A percentile compares a stretch with the other conserved stretches of the same genome.
These are phyloP conservation scores for Suillia variegata DNA, from an alignment of 2,888 invertebrate genomes.

Conservation along the genomic window DNA sequence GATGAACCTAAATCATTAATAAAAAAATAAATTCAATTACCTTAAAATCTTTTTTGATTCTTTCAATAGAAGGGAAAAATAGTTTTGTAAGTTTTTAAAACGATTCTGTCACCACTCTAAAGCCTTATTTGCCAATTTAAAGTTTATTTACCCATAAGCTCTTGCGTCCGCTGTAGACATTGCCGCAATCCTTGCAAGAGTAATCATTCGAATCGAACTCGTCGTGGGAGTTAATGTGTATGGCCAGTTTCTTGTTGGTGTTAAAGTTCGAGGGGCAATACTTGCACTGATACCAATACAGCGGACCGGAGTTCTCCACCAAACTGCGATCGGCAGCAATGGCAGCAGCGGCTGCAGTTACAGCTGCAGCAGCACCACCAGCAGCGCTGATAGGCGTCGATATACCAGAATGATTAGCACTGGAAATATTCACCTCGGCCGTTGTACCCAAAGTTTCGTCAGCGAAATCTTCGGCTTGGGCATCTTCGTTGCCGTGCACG, in stretches of 20 bases:
- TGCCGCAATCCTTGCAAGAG: constrained; percentile 62
- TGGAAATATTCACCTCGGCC: no score
- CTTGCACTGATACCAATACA: constrained; percentile 61
- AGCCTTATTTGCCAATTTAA: constrained; percentile 16
- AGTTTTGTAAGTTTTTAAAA: no score
- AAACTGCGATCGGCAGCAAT: constrained; percentile 10
- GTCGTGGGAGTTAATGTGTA: constrained; percentile 61
- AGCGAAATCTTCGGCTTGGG: constrained; percentile 33
- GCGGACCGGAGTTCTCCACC: constrained; percentile 27
- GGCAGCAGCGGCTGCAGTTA: no score
- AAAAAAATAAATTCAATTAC: not conserved
- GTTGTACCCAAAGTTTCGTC: constrained; percentile 17
- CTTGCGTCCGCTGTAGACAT: constrained; percentile 60
- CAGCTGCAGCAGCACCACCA: constrained; percentile 17
- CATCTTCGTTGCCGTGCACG: constrained; percentile 47
- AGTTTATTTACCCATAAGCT: constrained; percentile 62
- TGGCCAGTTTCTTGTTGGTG: constrained; percentile 60
- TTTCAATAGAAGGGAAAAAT: no score
- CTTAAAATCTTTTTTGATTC: no score
- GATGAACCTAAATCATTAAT: constrained; percentile 49
- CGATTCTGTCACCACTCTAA: no score
- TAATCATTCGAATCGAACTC: constrained; percentile 61
- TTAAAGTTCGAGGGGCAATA: constrained; percentile 61
- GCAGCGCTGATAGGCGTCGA: constrained; percentile 27
- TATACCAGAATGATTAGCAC: constrained; percentile 26